A percentile compares a stretch with the other conserved stretches of the same genome.
These are phyloP conservation scores for mouse (Mus musculus) DNA, from an alignment of 2,113 vertebrate genomes.

Conservation along the genomic window DNA sequence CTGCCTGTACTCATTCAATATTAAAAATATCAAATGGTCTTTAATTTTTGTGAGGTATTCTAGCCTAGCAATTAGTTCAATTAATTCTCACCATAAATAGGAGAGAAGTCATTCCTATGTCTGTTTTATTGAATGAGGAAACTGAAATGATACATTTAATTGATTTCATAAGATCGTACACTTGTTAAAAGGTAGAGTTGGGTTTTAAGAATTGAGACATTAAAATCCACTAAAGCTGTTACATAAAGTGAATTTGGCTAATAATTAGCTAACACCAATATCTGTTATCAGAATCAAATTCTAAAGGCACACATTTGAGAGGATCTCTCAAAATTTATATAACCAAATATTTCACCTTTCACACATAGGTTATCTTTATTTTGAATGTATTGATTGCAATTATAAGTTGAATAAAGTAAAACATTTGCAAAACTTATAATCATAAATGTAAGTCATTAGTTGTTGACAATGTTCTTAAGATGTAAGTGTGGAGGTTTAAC, in stretches of 20 bases:
- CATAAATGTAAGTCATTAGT: not conserved
- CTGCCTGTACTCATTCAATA: not conserved
- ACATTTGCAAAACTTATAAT: not conserved
- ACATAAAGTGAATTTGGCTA: not conserved
- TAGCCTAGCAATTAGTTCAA: not conserved
- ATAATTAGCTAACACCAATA: not conserved
- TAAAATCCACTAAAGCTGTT: not conserved
- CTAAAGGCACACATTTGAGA: not conserved
- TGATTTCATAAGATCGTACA: not conserved
- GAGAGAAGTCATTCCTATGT: not conserved
- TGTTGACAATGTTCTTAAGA: not conserved
- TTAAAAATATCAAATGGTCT: not conserved
- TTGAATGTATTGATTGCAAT: not conserved
- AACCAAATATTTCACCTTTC: not conserved
- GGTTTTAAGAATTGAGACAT: not conserved
- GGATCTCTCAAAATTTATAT: not conserved
- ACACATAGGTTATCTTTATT: not conserved
- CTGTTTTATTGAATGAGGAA: slow-evolving; percentile 40
- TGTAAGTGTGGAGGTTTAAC: not conserved
- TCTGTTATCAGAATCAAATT: not conserved
- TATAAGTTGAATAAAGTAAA: not conserved
- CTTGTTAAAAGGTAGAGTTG: not conserved
- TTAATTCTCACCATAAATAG: not conserved
- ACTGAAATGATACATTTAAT: not conserved
- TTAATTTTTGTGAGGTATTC: not conserved